Evolutionary conservation across 2,113 vertebrate genomes (phyloP).

Genomic region (Hyperoodon ampullatus): DNA sequence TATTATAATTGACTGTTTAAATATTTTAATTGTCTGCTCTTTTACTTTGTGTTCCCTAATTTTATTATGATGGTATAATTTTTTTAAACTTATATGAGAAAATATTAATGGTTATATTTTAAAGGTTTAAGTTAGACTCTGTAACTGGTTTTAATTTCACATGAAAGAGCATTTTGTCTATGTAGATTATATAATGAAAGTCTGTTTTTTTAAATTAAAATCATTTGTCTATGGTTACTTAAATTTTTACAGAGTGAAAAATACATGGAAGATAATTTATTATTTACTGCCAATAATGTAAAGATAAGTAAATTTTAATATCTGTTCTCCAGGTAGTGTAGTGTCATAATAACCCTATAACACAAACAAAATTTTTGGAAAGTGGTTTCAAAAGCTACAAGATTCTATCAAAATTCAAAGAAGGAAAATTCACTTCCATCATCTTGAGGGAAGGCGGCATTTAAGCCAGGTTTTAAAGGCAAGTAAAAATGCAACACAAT

Average conservation of each 20-base stretch:
- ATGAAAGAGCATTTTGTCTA: background rate
- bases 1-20: background rate
- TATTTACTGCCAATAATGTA: background rate
- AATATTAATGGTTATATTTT: background rate
- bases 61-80: background rate
- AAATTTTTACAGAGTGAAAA: background rate
- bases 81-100: background rate
- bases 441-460: background rate
- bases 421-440: background rate
- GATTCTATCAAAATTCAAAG: conserved; percentile 10
- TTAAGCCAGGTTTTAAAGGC: conserved; percentile 36
- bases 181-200: background rate
- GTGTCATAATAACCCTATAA: background rate
- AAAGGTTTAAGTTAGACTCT: background rate
- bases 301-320: background rate
- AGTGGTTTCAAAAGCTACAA: background rate
- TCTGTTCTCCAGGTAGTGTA: background rate
- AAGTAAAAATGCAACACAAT: conserved; percentile 42
- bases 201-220: background rate
- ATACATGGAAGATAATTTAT: background rate
- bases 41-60: background rate
- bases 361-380: background rate
- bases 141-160: background rate
- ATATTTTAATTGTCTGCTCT: background rate
- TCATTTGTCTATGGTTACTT: background rate